Percentiles rank a stretch among this genome's conserved stretches.
phyloP scores from a whole-genome alignment of 2,113 vertebrate genomes.

The western clawed frog (Xenopus tropicalis) region UCB_Xtro_10.0 CM004444.2:90557501-90558000 shows the following conservation, averaged over 20 bases:
- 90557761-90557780: slow-evolving; percentile 48
- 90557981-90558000: no score
- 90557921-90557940: slow-evolving; percentile 74
- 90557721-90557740: neutral
- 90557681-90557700: neutral
- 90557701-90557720: slow-evolving; percentile 48
- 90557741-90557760: slow-evolving; percentile 10
- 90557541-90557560: neutral
- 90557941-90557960: no score
- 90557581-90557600: no score
- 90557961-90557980: no score
- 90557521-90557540: neutral
- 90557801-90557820: slow-evolving; percentile 78
- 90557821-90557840: slow-evolving; percentile 78
- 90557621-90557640: no score
- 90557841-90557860: slow-evolving; percentile 69
- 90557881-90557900: slow-evolving; percentile 60
- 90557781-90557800: slow-evolving; percentile 90
- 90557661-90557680: neutral
- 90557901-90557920: slow-evolving; percentile 75
- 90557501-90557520: slow-evolving; percentile 50
- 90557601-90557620: no score
- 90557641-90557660: neutral
- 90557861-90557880: slow-evolving; percentile 64
- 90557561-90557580: neutral